A percentile compares a stretch with the other conserved stretches of the same genome.
Conservation (phyloP, 64 coral and sea anemone genomes). For the Anthopleura sola region DNA sequence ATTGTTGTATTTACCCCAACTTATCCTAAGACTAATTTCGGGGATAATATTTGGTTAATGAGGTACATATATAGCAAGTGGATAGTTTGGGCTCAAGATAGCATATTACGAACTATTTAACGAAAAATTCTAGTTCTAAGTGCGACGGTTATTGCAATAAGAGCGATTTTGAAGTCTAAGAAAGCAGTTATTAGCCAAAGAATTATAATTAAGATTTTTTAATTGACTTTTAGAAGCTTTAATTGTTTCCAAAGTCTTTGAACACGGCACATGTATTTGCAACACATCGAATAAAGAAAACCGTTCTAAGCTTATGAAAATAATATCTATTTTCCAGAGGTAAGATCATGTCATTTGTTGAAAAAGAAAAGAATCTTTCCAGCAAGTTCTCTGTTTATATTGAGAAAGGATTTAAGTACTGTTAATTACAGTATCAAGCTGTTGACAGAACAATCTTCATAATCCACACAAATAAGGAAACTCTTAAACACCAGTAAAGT, state of each 20-base stretch:
- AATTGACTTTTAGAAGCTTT: neutral
- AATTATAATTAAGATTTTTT: neutral
- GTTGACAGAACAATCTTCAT: neutral
- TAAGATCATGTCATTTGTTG: too few species aligned
- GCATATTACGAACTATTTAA: too few species aligned
- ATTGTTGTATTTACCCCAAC: neutral
- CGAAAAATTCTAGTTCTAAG: neutral
- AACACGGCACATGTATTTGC: neutral
- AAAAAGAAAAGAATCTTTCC: neutral
- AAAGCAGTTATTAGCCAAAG: neutral
- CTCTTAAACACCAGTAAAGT: neutral
- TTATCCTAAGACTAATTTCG: slow-evolving; percentile 1
- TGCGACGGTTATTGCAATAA: neutral
- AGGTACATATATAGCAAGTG: neutral
- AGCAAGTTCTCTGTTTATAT: neutral
- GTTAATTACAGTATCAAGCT: neutral
- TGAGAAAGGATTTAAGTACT: neutral
- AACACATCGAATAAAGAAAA: neutral
- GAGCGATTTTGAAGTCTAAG: neutral
- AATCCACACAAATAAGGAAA: too few species aligned
- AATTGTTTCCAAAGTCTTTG: neutral
- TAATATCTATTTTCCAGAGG: neutral
- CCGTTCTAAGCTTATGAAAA: too few species aligned
- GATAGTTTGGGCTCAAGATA: neutral
- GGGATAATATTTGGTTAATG: neutral